Evolutionary conservation across 2,113 vertebrate species (phyloP).

Genomic region (Ictalurus furcatus): DNA sequence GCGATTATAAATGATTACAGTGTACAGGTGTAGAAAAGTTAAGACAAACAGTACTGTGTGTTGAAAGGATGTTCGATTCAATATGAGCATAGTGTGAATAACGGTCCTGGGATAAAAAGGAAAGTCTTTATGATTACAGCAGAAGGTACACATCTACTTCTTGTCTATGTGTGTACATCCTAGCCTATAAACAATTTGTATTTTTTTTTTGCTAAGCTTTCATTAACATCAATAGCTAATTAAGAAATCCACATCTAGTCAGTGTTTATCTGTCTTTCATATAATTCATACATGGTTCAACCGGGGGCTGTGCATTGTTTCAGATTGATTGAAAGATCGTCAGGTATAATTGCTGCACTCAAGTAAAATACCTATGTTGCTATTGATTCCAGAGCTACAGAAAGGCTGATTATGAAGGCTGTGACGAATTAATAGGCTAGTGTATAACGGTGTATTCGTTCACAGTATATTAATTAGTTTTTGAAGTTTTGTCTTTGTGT

Average conservation of each 20-base stretch:
- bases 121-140: neutral
- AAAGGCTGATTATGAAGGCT: conserved; percentile 41
- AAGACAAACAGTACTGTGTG: neutral
- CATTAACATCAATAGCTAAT: conserved; percentile 18
- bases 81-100: neutral
- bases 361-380: conserved; percentile 49
- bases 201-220: conserved; percentile 18
- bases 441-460: neutral
- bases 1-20: too few species aligned
- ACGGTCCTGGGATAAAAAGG: neutral
- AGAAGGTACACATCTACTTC: neutral
- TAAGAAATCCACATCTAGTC: conserved; percentile 26
- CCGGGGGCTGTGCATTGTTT: conserved; percentile 30
- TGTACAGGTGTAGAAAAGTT: too few species aligned
- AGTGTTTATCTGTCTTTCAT: conserved; percentile 28
- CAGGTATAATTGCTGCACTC: conserved; percentile 45
- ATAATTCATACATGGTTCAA: conserved; percentile 24
- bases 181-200: conserved; percentile 26
- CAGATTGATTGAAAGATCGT: conserved; percentile 42
- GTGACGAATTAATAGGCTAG: conserved; percentile 48
- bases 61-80: neutral
- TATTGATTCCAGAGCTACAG: conserved; percentile 37
- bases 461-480: neutral
- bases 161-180: neutral
- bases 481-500: neutral